Evolutionary conservation across 2,888 invertebrate genomes (phyloP).

Genomic region (Andrena bicolor): DNA sequence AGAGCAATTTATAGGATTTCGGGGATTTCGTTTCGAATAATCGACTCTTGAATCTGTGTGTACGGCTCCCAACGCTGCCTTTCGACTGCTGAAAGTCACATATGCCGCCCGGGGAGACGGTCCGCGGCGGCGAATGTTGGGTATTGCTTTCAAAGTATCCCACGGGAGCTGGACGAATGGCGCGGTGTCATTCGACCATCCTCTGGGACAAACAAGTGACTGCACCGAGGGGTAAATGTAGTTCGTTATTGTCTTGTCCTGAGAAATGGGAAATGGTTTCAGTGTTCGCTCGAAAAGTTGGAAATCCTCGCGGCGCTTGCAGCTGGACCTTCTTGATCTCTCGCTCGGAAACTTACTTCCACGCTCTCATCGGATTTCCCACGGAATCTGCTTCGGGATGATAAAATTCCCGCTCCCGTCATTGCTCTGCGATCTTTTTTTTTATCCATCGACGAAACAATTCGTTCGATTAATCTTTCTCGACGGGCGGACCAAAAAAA

Average conservation of each 20-base stretch:
- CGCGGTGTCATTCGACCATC: slow-evolving; percentile 79
- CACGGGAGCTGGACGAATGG: slow-evolving; percentile 77
- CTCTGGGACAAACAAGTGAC: slow-evolving; percentile 81
- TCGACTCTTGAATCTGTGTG: slow-evolving; percentile 35
- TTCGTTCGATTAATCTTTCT: slow-evolving; percentile 9
- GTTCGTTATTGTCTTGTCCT: slow-evolving; percentile 77
- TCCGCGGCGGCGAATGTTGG: slow-evolving; percentile 76
- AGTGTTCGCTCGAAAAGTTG: slow-evolving; percentile 30
- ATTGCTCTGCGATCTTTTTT: background rate
- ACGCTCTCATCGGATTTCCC: no score
- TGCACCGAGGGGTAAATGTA: slow-evolving; percentile 76
- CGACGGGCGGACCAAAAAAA: background rate
- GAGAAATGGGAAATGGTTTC: slow-evolving; percentile 72
- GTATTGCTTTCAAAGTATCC: slow-evolving; percentile 82
- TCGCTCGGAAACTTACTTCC: background rate
- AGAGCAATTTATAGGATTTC: background rate
- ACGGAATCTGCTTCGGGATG: no score
- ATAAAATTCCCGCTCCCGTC: slow-evolving; percentile 7
- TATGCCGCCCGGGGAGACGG: slow-evolving; percentile 75
- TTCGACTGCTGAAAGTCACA: slow-evolving; percentile 74
- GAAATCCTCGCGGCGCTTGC: slow-evolving; percentile 8
- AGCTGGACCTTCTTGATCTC: background rate
- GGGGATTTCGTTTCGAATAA: background rate
- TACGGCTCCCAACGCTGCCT: slow-evolving; percentile 21
- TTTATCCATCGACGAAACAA: background rate